A percentile compares a stretch with the other conserved stretches of the same genome.
Evolutionary conservation across 2,113 vertebrate genomes (phyloP).

Genomic region (Macheiramphus alcinus): DNA sequence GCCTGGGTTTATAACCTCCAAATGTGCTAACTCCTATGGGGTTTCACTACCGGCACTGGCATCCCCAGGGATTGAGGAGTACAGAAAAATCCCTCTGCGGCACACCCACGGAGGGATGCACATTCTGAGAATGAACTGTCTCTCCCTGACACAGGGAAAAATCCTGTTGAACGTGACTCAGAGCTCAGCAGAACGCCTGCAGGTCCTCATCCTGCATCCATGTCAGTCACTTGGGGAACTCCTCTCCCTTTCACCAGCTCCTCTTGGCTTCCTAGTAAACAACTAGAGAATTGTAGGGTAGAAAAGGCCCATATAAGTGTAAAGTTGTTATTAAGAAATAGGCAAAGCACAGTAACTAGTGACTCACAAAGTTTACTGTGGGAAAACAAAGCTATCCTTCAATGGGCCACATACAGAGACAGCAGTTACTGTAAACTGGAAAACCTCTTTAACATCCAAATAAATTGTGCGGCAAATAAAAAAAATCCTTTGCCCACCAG

Average conservation of each 20-base stretch:
- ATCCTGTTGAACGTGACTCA: not conserved
- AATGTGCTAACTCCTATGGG: not conserved
- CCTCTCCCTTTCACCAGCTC: slow-evolving; percentile 1
- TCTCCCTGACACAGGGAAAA: not conserved
- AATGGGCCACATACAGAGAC: slow-evolving; percentile 4
- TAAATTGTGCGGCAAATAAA: not conserved
- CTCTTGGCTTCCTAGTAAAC: not conserved
- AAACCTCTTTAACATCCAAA: not conserved
- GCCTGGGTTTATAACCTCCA: not conserved
- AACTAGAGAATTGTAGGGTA: not conserved
- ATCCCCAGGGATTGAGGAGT: not conserved
- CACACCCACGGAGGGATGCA: not conserved
- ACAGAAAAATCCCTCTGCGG: not conserved
- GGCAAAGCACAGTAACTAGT: not conserved
- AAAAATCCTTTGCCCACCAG: slow-evolving; percentile 2
- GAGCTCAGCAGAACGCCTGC: not conserved
- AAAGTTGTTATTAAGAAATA: slow-evolving; percentile 30
- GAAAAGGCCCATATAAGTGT: not conserved
- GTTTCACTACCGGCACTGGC: not conserved
- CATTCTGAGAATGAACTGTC: not conserved
- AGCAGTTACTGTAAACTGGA: not conserved
- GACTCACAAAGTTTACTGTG: slow-evolving; percentile 3
- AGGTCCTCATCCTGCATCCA: not conserved
- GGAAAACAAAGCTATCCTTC: slow-evolving; percentile 45
- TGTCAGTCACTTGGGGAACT: not conserved